Percentiles rank a stretch among this genome's conserved stretches.
phyloP scores from a whole-genome alignment of 2,113 vertebrate genomes.

The Desmodus rotundus region DNA sequence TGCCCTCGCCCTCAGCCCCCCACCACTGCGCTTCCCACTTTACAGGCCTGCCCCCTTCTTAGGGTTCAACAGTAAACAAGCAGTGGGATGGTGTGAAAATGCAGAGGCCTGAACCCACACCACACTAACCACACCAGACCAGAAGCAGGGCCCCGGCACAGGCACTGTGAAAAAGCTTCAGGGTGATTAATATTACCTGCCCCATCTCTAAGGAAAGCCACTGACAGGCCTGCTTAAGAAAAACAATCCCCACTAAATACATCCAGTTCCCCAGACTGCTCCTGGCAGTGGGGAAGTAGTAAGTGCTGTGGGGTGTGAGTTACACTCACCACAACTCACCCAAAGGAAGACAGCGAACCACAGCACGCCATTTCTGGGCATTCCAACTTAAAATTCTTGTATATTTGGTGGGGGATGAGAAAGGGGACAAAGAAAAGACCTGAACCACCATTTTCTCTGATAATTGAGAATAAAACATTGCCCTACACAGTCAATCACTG shows the following conservation, averaged over 20 bases:
- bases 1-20: not conserved
- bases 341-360: not conserved
- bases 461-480: not conserved
- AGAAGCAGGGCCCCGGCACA: not conserved
- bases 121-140: not conserved
- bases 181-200: not conserved
- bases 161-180: not conserved
- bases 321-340: not conserved
- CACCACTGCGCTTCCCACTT: not conserved
- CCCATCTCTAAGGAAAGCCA: not conserved
- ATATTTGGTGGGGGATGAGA: accelerated
- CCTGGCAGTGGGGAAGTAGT: not conserved
- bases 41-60: not conserved
- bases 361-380: not conserved
- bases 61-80: not conserved
- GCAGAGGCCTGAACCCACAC: not conserved
- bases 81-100: not conserved
- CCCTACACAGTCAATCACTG: not conserved
- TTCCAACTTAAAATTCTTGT: not conserved
- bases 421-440: not conserved
- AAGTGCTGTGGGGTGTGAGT: not conserved
- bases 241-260: not conserved
- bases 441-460: not conserved
- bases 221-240: not conserved
- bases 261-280: not conserved